phyloP scores from a whole-genome alignment of 1,140 invertebrate genomes.

The Ceratina australensis region DNA sequence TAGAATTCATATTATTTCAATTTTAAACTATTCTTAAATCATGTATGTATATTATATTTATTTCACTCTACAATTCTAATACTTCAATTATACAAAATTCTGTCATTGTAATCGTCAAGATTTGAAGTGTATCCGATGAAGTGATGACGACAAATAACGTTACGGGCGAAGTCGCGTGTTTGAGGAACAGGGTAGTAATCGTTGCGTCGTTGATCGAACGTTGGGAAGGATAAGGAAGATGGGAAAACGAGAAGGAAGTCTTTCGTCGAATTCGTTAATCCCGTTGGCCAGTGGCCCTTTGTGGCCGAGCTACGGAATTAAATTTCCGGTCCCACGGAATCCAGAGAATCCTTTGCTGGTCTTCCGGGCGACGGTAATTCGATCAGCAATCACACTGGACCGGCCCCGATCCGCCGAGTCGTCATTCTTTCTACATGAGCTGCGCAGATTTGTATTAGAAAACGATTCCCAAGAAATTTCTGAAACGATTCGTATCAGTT shows the following conservation, averaged over 20 bases:
- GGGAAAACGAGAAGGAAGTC: conserved; percentile 11
- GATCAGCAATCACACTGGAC: conserved; percentile 55
- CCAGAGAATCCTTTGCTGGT: conserved; percentile 53
- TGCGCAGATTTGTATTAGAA: too few relatives aligned
- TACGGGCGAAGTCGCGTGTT: conserved; percentile 13
- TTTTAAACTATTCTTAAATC: too few relatives aligned
- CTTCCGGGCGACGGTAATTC: conserved; percentile 57
- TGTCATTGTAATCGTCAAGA: too few relatives aligned
- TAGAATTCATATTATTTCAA: too few relatives aligned
- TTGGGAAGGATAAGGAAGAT: not conserved
- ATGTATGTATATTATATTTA: too few relatives aligned
- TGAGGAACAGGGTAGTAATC: not conserved
- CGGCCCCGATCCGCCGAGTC: conserved; percentile 14
- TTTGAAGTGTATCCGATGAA: too few relatives aligned
- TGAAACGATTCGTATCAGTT: too few relatives aligned
- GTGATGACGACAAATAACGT: conserved; percentile 23
- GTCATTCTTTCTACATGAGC: conserved; percentile 21
- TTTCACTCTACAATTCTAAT: too few relatives aligned
- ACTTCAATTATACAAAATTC: too few relatives aligned
- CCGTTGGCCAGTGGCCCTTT: conserved; percentile 47
- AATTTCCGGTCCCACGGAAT: conserved; percentile 62
- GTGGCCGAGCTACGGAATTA: conserved; percentile 52
- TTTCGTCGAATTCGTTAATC: conserved; percentile 62
- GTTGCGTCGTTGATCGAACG: conserved; percentile 22
- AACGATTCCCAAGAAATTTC: too few relatives aligned